Percentiles rank a stretch among this genome's conserved stretches.
These are phyloP conservation scores for Lepidothrix coronata DNA, from an alignment of 2,113 vertebrate species.

Conservation along the genomic window DNA sequence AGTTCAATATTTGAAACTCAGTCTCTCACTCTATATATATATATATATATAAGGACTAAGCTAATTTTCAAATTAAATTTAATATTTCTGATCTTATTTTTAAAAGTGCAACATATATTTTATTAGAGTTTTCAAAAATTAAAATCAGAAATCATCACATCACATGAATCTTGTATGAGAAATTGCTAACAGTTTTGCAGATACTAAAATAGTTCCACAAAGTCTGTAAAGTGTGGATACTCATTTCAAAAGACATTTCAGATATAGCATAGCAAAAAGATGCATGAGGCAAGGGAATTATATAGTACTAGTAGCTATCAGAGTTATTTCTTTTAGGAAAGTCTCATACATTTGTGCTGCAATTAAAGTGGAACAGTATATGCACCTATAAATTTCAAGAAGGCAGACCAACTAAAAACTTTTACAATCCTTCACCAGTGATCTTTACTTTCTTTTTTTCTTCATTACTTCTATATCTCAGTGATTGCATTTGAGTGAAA, in stretches of 20 bases:
- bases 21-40: background rate
- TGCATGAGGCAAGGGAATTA: background rate
- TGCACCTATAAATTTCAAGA: background rate
- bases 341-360: background rate
- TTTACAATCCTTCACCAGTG: background rate
- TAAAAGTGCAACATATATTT: background rate
- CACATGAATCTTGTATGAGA: background rate
- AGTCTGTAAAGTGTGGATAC: background rate
- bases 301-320: background rate
- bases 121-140: background rate
- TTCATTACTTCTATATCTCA: background rate
- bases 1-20: background rate
- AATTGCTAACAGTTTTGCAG: background rate
- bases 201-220: background rate
- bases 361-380: background rate
- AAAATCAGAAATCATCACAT: background rate
- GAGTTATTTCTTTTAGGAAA: background rate
- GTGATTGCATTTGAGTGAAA: background rate
- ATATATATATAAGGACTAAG: background rate
- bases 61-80: background rate
- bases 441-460: background rate
- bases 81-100: background rate
- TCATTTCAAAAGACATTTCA: background rate
- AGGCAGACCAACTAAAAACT: background rate
- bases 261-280: background rate